Evolutionary conservation across 2,888 invertebrate genomes (phyloP).

Genomic region (Sinodicranocentrus sp.): DNA sequence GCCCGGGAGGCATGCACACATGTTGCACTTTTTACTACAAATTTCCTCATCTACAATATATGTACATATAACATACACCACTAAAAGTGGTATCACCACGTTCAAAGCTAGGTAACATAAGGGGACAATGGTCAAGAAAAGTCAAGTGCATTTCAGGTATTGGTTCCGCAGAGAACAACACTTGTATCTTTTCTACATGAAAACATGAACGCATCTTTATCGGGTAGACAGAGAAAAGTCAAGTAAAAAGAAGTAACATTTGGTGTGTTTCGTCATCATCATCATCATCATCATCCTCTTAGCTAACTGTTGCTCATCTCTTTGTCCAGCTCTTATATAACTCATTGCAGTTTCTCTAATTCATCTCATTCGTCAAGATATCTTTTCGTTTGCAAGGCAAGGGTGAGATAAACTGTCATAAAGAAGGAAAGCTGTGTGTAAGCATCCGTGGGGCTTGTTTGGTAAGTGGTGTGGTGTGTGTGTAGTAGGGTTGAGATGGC

Average conservation of each 20-base stretch:
- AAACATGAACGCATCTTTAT: no score
- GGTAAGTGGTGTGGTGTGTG: neutral
- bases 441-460: neutral
- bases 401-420: conserved; percentile 53
- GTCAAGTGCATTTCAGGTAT: conserved; percentile 57
- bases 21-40: conserved; percentile 55
- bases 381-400: conserved; percentile 50
- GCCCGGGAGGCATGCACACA: conserved; percentile 54
- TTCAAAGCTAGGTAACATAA: neutral
- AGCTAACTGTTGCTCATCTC: conserved; percentile 59
- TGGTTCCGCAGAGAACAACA: neutral
- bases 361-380: conserved; percentile 49
- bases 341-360: conserved; percentile 56
- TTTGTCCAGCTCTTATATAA: conserved; percentile 50
- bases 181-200: neutral
- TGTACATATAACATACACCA: neutral
- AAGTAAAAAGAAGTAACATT: conserved; percentile 49
- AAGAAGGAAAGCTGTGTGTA: conserved; percentile 64
- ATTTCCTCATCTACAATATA: neutral
- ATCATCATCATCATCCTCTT: conserved; percentile 23
- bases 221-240: neutral
- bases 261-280: conserved; percentile 41
- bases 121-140: conserved; percentile 60
- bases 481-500: neutral
- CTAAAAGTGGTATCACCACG: conserved; percentile 1